Percentiles rank a stretch among this genome's conserved stretches.
Conservation (phyloP, 2,797 vertebrate genomes). For the Sylvia borin region DNA sequence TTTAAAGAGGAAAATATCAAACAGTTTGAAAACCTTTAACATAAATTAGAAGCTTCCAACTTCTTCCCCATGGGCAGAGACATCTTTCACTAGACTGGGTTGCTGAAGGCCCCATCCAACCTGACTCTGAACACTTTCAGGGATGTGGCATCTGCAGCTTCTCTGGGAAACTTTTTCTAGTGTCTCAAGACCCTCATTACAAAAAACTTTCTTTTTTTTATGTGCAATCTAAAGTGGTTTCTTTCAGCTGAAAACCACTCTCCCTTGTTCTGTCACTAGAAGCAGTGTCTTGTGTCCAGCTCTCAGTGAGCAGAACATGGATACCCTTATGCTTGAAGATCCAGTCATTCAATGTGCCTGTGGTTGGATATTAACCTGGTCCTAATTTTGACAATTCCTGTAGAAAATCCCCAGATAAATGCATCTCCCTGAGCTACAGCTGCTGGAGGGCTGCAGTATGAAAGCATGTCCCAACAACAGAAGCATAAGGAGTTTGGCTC, state of each 20-base stretch:
- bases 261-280: neutral
- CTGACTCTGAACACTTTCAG: neutral
- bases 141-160: neutral
- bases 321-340: neutral
- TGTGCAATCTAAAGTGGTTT: neutral
- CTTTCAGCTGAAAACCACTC: neutral
- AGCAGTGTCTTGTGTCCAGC: neutral
- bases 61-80: neutral
- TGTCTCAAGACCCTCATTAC: neutral
- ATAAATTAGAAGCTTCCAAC: neutral
- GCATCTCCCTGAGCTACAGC: neutral
- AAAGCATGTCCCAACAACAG: neutral
- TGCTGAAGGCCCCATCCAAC: neutral
- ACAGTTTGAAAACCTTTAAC: neutral
- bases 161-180: neutral
- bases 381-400: neutral
- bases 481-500: neutral
- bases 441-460: neutral
- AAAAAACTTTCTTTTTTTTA: neutral
- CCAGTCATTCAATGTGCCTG: neutral
- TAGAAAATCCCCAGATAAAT: neutral
- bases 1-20: neutral
- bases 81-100: accelerated
- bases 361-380: neutral
- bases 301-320: neutral